These are phyloP conservation scores for Dunckerocampus dactyliophorus DNA, from an alignment of 2,113 vertebrate genomes.

Conservation along the genomic window DNA sequence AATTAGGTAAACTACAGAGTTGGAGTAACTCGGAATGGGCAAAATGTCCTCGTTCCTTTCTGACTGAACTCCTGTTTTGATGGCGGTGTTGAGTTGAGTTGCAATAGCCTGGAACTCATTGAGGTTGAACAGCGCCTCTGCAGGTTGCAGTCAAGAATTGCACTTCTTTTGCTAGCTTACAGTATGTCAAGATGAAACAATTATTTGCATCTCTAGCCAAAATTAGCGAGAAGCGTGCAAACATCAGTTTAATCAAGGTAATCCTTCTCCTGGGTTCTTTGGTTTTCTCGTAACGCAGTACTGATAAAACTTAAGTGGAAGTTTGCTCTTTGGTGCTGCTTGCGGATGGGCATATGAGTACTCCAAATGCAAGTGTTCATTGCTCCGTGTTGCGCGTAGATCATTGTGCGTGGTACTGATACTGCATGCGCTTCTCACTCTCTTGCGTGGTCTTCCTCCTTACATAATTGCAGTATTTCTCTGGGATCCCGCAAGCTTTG, in stretches of 20 bases:
- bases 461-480: not conserved
- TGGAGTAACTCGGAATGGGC: not conserved
- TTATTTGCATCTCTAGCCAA: not conserved
- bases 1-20: not conserved
- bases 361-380: not conserved
- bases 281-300: not conserved
- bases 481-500: not conserved
- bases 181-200: too few species aligned
- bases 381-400: not conserved
- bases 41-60: not conserved
- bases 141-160: not conserved
- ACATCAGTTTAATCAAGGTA: not conserved
- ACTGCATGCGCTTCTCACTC: not conserved
- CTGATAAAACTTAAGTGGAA: not conserved
- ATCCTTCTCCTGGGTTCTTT: not conserved
- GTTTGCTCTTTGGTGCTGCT: not conserved
- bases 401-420: constrained; percentile 1
- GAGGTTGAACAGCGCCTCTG: too few species aligned
- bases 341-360: not conserved
- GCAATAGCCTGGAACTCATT: not conserved
- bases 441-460: not conserved
- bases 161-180: not conserved
- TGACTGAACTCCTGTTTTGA: not conserved
- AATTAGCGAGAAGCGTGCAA: not conserved
- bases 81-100: not conserved